These are phyloP conservation scores for Aix galericulata DNA, from an alignment of 2,113 vertebrate species.

Conservation along the genomic window DNA sequence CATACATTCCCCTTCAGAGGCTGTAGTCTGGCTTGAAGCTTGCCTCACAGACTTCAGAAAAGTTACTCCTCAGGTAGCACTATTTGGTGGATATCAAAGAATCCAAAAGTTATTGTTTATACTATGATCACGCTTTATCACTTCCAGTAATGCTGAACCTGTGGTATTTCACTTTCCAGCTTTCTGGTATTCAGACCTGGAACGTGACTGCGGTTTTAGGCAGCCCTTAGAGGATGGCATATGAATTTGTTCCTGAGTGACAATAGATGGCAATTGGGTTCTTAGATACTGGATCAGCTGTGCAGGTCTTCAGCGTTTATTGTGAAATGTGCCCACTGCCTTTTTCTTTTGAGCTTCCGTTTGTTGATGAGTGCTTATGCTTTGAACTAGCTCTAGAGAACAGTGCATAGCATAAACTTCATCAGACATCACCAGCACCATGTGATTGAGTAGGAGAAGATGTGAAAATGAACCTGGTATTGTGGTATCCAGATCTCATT, in stretches of 20 bases:
- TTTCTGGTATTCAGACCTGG: neutral
- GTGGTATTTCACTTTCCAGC: neutral
- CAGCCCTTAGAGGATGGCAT: neutral
- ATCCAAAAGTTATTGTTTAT: neutral
- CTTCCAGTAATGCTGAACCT: neutral
- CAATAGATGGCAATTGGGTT: neutral
- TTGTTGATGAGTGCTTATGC: neutral
- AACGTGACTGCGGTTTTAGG: neutral
- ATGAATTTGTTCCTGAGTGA: neutral
- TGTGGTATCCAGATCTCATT: neutral
- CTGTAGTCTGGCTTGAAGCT: neutral
- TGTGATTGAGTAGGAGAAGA: neutral
- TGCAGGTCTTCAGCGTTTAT: neutral
- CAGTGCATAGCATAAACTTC: neutral
- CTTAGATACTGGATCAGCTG: neutral
- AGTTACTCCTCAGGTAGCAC: neutral
- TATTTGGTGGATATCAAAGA: neutral
- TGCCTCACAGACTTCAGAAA: neutral
- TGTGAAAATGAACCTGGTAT: neutral
- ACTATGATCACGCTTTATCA: neutral
- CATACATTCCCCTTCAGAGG: rapidly evolving
- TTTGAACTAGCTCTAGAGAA: neutral
- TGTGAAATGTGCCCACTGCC: neutral
- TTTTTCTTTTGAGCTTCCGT: neutral
- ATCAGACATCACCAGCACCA: neutral